Percentiles rank a stretch among this genome's conserved stretches.
Conservation (phyloP, 2,113 vertebrate genomes). For the Pseudorasbora parva region DNA sequence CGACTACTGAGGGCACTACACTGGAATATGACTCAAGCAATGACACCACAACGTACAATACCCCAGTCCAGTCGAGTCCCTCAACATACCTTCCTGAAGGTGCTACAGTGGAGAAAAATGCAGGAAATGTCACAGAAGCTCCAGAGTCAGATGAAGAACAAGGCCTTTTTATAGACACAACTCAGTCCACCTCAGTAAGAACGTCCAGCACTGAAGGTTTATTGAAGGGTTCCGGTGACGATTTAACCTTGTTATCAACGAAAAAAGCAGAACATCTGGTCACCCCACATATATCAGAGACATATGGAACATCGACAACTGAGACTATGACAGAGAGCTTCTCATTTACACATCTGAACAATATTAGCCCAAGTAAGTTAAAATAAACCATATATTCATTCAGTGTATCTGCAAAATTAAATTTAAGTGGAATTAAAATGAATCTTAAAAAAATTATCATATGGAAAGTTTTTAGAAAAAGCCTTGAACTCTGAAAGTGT, state of each 20-base stretch:
- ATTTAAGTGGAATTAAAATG: neutral
- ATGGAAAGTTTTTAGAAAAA: neutral
- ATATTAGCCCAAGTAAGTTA: conserved; percentile 41
- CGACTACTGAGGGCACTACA: neutral
- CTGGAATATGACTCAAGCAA: neutral
- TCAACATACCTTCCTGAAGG: neutral
- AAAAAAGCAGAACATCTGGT: conserved; percentile 20
- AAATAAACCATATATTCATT: neutral
- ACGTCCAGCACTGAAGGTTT: neutral
- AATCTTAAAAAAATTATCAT: no score
- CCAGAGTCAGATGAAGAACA: conserved; percentile 29
- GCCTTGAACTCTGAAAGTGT: neutral
- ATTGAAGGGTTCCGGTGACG: conserved; percentile 23
- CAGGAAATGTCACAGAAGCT: conserved; percentile 21
- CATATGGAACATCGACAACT: conserved; percentile 21
- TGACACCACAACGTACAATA: neutral
- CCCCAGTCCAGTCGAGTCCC: neutral
- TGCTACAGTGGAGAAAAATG: neutral
- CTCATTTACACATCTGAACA: conserved; percentile 26
- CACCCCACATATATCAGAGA: conserved; percentile 20
- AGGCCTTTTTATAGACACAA: neutral
- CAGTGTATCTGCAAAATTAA: neutral
- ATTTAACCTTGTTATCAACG: conserved; percentile 4
- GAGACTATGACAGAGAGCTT: conserved; percentile 25
- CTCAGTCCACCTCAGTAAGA: conserved; percentile 35